Conservation (phyloP, 2,888 invertebrate species). For the Lepidonotus clava region DNA sequence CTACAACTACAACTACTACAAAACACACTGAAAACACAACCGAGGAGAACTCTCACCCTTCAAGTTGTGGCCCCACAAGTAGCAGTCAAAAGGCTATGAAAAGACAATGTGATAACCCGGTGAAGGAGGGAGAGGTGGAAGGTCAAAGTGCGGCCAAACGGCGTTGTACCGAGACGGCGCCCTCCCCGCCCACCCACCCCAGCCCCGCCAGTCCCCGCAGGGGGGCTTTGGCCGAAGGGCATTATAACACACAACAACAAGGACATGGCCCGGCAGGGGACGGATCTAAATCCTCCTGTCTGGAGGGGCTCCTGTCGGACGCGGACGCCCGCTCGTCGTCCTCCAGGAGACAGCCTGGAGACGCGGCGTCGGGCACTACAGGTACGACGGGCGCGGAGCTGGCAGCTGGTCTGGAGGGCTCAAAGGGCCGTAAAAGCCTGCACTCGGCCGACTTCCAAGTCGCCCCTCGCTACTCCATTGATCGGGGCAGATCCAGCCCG, state of each 20-base stretch:
- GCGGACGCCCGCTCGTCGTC: background rate
- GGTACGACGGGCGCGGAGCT: too few species aligned
- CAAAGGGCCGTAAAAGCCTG: background rate
- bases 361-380: too few species aligned
- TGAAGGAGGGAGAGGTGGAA: background rate
- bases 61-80: too few species aligned
- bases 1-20: too few species aligned
- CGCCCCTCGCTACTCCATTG: background rate
- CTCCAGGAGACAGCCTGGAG: too few species aligned
- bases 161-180: background rate
- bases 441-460: background rate
- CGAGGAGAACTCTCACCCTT: too few species aligned
- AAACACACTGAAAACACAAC: too few species aligned
- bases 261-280: background rate
- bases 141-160: background rate
- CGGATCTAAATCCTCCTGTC: background rate
- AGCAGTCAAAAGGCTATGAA: background rate
- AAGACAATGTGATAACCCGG: background rate
- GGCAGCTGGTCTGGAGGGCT: background rate
- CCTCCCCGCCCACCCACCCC: background rate
- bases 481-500: background rate
- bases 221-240: background rate
- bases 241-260: too few species aligned
- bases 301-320: background rate
- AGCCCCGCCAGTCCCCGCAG: background rate